Percentiles rank a stretch among this genome's conserved stretches.
phyloP scores from a whole-genome alignment of 2,797 vertebrate genomes.

The Chelidonichthys spinosus region DNA sequence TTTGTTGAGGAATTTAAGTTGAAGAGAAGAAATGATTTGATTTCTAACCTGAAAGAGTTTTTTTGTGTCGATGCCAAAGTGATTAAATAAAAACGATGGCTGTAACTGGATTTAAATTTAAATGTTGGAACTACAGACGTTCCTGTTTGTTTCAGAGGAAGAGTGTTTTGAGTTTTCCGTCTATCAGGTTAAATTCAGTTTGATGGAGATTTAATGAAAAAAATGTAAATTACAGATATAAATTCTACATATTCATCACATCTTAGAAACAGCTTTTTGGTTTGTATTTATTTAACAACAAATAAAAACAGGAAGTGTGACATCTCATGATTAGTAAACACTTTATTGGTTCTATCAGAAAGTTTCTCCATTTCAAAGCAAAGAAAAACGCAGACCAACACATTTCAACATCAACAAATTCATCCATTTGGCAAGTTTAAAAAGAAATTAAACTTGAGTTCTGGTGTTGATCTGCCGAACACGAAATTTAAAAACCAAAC shows the following conservation, averaged over 20 bases:
- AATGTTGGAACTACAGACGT: no score
- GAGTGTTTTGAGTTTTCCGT: no score
- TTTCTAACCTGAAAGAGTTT: conserved; percentile 3
- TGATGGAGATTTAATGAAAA: no score
- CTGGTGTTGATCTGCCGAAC: no score
- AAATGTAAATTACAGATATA: not conserved
- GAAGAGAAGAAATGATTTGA: not conserved
- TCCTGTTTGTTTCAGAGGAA: no score
- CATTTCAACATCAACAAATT: conserved; percentile 35
- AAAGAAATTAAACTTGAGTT: not conserved
- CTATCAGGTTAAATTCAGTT: no score
- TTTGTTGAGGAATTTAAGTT: conserved; percentile 14
- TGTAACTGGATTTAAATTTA: not conserved
- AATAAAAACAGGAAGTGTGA: not conserved
- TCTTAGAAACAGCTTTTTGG: not conserved
- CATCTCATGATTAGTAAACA: conserved; percentile 65
- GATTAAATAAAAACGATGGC: conserved; percentile 24
- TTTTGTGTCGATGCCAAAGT: not conserved
- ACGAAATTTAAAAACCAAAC: not conserved
- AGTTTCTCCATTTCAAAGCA: conserved; percentile 47
- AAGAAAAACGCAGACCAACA: conserved; percentile 19
- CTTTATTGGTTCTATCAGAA: conserved; percentile 74
- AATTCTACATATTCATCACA: no score
- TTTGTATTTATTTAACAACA: not conserved
- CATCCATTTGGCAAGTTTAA: conserved; percentile 43